Evolutionary conservation across 2,797 vertebrate genomes (phyloP), one percentile per base, ranked within the genome.

Genomic region (Onychomys arenicola): DNA sequence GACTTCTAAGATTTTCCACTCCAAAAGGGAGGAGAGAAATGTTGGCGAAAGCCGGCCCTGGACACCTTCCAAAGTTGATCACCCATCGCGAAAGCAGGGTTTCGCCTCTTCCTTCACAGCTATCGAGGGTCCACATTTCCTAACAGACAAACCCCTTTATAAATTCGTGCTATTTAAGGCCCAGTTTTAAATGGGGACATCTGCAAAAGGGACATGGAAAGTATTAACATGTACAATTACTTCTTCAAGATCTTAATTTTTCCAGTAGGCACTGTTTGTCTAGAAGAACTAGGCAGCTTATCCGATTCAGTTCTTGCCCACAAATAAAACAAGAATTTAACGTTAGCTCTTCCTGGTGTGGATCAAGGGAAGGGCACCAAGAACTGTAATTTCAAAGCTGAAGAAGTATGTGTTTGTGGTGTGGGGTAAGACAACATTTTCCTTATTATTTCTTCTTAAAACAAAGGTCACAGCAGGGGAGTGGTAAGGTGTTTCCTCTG

Each of bases 1-100:
- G 84, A 82, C 82, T 85, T 84, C 63, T 78, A 78, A 29, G 94
- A 92, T 91, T 92, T 95, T 86, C 73, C 84, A 90, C 71, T 90
- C 84, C 57, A 27, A 87, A 65, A 82, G 67, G 49, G 34, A 29
- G n/a, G 52, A 49, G 73, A 78, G 57, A 78, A 43, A 46, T 87
- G 59, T 0, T 21, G 49, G 83, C 37, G 61, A 59, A 78, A 43
- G 27, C 2, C 71, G 78, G 85, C 43, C 93, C 80, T 73, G 96
- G 84, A 61, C 29, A 13, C 2, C 1, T 43, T 65, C 93, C 93
- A 82, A 46, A 73, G 81, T 67, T 61, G 67, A 95, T 43, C 67
- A 59, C 84, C 16, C 9, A 69, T 87, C 65, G 90, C 88, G 93
- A 92, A 91, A 73, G 85, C 34, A 94, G 81, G n/a, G 34, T n/a